These are phyloP conservation scores for Ciconia boyciana DNA, from an alignment of 2,113 vertebrate species.

Conservation along the genomic window DNA sequence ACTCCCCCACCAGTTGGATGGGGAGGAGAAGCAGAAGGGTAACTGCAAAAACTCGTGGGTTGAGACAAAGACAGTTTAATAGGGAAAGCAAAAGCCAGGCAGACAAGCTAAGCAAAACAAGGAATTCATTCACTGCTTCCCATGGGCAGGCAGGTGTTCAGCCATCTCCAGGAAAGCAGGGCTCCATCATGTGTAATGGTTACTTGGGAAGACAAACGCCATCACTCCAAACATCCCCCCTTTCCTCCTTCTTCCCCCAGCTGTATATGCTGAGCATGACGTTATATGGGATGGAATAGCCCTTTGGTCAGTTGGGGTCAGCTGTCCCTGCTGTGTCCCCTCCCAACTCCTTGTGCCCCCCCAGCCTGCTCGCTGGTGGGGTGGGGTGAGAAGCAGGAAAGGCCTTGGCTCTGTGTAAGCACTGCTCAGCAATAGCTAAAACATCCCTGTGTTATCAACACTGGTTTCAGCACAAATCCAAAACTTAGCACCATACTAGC, in stretches of 20 bases:
- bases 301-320: background rate
- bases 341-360: background rate
- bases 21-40: background rate
- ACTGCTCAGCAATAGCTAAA: background rate
- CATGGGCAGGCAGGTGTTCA: background rate
- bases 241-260: background rate
- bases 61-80: background rate
- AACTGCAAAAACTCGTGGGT: background rate
- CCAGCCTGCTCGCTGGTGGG: accelerated
- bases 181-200: accelerated
- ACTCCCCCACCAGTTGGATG: background rate
- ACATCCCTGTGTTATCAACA: background rate
- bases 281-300: accelerated
- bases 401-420: background rate
- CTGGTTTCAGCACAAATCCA: background rate
- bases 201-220: background rate
- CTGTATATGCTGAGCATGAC: background rate
- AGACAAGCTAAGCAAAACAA: background rate
- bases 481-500: background rate
- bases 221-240: accelerated
- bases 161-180: background rate
- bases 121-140: background rate
- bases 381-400: background rate
- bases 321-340: background rate
- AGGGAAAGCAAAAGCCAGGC: accelerated